Base-by-base conservation (phyloP, 2,113 vertebrate species). In the Sturnira hondurensis region DNA sequence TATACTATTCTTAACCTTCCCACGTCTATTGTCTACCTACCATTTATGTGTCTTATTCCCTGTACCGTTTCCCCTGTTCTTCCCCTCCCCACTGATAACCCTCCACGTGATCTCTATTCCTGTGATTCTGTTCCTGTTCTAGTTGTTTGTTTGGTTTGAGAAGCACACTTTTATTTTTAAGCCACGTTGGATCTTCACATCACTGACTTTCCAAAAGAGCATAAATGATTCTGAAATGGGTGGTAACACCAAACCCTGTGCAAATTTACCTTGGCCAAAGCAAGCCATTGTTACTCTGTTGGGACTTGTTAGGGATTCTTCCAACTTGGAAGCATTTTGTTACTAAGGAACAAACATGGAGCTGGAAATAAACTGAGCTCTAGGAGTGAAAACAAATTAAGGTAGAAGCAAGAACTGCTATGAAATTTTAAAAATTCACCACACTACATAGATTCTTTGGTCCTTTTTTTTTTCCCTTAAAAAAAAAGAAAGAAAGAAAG, bases 261-360 rank as follows among this genome's bases (percentile, higher is more conserved):
- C 56, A 94, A 68, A 88, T 94, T 89, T 50, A 92, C 78, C 56
- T 81, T 89, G 76, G 58, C 33, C 70, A 87, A 16, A 94, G 38
- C 26, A 82, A 94, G 58, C 7, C 5, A 76, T 22, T 61, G 9
- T 80, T 93, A 82, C 73, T 83, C 92, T 96, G 22, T 3, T 82
- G 74, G 81, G 20, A 85, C 47, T 95, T 93, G 47, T 93, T 91
- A 85, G 1, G 47, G 83, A 47, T 19, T 78, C 28, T 81, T 96
- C 41, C 58, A 91, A 94, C 31, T 81, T 95, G 89, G 70, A 95
- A 96, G 45, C 43, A 36, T 91, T 93, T 56, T 89, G 73, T 83
- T 93, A 91, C 47, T 22, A 31, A 97, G 38, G 73, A 95, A 94
- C 13, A 86, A 96, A 94, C 15, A 86, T 17, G 31, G 11, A 89